These are phyloP conservation scores for Rhodeus uyekii DNA, from an alignment of 2,797 vertebrate genomes.

Conservation along the genomic window DNA sequence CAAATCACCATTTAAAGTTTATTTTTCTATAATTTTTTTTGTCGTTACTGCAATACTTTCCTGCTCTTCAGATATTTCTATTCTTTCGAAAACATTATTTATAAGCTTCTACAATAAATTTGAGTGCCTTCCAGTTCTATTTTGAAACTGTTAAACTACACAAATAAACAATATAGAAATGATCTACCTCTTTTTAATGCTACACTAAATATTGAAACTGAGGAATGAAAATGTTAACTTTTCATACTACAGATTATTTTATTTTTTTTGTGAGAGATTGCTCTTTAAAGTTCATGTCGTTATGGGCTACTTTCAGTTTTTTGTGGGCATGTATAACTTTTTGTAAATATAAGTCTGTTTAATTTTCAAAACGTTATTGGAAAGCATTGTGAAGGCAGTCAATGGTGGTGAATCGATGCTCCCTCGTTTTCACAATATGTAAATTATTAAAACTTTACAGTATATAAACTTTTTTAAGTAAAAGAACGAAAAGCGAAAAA, in stretches of 20 bases:
- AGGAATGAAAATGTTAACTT: conserved; percentile 54
- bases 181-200: conserved; percentile 66
- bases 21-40: not conserved
- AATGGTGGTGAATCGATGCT: not conserved
- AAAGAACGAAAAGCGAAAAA: not conserved
- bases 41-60: not conserved
- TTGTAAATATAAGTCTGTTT: not conserved
- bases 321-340: not conserved
- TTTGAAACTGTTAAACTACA: conserved; percentile 61
- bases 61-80: not conserved
- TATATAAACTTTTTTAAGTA: not conserved
- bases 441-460: too few species aligned
- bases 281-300: not conserved
- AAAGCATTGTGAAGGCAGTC: conserved; percentile 38
- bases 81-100: not conserved
- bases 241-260: conserved; percentile 55
- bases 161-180: conserved; percentile 68
- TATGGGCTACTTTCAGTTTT: too few species aligned
- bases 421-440: not conserved
- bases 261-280: conserved; percentile 50
- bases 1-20: not conserved
- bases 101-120: not conserved
- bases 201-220: conserved; percentile 19
- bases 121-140: conserved; percentile 46
- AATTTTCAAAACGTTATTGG: conserved; percentile 58